Base-by-base conservation (phyloP, 2,888 invertebrate genomes). In the Ceraclea dissimilis region DNA sequence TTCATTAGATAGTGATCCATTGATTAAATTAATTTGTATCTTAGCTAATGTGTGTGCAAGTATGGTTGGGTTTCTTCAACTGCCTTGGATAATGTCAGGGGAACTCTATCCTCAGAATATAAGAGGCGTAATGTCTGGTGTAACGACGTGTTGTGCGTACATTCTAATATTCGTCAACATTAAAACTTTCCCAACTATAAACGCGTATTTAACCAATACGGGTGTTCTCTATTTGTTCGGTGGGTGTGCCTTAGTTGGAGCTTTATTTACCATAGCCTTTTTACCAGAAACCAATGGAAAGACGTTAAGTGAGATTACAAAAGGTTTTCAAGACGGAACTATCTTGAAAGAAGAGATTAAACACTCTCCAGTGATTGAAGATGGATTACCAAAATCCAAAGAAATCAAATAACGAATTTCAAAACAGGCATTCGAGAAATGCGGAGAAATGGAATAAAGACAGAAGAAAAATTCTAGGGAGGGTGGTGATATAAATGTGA, bases 1-100 rank as follows among this genome's bases (percentile, higher is more conserved):
- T 62, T 75, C 79, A 31, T 69, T 87, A 56, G 70, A 82, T 19
- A 76, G 76, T 13, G 74, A 74, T 2, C 76, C 78, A 0, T 60
- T 75, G 13, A 65, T 76, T 1, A 76, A 76, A 21, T 66, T 86
- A 2, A 72, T 82, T 0, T 85, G 85, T 62, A 76, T 88, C 0
- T 70, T 86, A 22, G 71, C 82, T 16, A 86, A 87, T 67, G 86
- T 88, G 0, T 81, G 83, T 0, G 84, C 84, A 64, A 85, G 85
- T 60, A 88, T 86, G 86, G 76, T 86, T 1, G 87, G 87, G 0
- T 86, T 85, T 68, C 69, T 87, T 1, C 87, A 86, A 20, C 72
- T 88, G 2, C 87, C 87, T 0, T 87, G 86, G 85, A 82, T 87
- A 22, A 82, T 88, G 81, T 85, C 83, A 0, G 86, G 86, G 1